phyloP scores from a whole-genome alignment of 1,140 invertebrate genomes.

The Frieseomelitta varia region DNA sequence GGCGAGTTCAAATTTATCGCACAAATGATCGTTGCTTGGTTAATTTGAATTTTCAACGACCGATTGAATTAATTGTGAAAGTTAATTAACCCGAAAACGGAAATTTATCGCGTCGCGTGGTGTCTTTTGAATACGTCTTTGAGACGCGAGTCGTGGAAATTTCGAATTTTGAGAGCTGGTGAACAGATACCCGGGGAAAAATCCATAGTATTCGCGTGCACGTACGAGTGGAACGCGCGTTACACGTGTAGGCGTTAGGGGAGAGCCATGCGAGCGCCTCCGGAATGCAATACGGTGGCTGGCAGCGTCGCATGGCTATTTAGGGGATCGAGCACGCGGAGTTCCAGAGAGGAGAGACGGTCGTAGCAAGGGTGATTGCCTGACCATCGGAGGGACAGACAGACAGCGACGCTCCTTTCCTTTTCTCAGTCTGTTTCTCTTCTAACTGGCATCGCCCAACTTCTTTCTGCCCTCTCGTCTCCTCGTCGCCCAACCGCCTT shows the following conservation, averaged over 20 bases:
- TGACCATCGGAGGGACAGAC: background rate
- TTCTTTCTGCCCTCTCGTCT: constrained; percentile 19
- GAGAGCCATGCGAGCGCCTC: constrained; percentile 10
- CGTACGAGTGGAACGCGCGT: background rate
- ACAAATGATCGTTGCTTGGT: background rate
- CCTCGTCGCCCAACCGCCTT: background rate
- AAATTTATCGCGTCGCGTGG: no score
- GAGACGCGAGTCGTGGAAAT: no score
- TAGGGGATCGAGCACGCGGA: constrained; percentile 36
- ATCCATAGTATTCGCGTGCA: background rate
- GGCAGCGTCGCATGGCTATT: constrained; percentile 66
- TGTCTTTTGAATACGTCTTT: no score
- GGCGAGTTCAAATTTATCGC: background rate
- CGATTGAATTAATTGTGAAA: no score
- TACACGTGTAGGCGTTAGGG: constrained; percentile 16
- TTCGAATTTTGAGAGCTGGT: no score
- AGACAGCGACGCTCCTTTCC: constrained; percentile 46
- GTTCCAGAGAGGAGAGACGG: background rate
- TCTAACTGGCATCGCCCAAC: constrained; percentile 31
- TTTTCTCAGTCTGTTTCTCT: constrained; percentile 28
- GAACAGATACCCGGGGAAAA: background rate
- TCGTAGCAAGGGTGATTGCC: background rate
- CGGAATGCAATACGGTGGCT: constrained; percentile 67
- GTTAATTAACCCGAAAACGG: no score
- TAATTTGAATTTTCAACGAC: background rate